Conservation (phyloP, 2,797 vertebrate species). For the Gadopsis marmoratus region DNA sequence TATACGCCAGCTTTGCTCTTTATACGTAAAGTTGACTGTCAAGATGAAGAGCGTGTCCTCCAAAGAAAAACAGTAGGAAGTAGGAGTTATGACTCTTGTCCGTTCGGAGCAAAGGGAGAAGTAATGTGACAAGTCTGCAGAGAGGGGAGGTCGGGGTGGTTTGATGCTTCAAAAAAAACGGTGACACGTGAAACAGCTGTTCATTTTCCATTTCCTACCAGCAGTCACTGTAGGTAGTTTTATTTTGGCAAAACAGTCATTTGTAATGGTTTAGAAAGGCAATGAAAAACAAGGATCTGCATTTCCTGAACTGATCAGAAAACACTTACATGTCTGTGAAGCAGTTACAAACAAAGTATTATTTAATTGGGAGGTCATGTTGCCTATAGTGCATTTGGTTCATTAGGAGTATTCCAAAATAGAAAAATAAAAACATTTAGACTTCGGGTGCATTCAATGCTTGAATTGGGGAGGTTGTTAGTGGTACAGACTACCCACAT, state of each 20-base stretch:
- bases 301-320: no score
- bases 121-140: neutral
- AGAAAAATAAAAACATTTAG: neutral
- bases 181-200: no score
- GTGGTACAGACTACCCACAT: neutral
- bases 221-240: neutral
- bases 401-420: no score
- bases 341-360: no score
- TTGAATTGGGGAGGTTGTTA: neutral
- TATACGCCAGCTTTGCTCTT: slow-evolving; percentile 30
- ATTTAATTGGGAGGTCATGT: no score
- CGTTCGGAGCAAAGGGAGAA: neutral
- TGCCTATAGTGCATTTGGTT: no score
- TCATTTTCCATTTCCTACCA: neutral
- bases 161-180: neutral
- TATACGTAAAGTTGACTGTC: slow-evolving; percentile 20
- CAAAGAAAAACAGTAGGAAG: neutral
- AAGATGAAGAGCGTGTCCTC: neutral
- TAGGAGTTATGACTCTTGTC: neutral
- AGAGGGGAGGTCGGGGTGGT: neutral
- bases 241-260: no score
- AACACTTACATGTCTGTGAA: no score
- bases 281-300: no score
- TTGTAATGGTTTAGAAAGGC: no score
- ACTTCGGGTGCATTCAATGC: no score